These are phyloP conservation scores for Phenacoccus solenopsis DNA, from an alignment of 1,140 invertebrate genomes.

Conservation along the genomic window DNA sequence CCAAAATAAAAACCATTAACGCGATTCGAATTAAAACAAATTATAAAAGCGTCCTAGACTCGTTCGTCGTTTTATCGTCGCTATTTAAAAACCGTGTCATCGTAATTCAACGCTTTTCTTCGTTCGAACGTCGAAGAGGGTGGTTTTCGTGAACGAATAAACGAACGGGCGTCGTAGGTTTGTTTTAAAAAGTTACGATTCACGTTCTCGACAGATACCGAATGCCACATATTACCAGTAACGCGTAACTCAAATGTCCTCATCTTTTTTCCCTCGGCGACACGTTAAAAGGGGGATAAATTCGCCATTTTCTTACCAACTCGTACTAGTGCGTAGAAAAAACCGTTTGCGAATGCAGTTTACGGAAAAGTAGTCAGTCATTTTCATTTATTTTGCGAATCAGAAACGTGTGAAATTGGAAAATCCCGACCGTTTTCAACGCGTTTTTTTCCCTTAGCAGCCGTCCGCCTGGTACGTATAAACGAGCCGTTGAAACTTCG, in stretches of 20 bases:
- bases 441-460: not conserved
- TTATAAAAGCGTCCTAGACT: not conserved
- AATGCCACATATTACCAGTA: conserved; percentile 8
- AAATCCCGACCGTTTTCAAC: conserved; percentile 12
- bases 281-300: conserved; percentile 4
- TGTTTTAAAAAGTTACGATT: conserved; percentile 11
- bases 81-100: not conserved
- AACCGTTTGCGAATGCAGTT: not conserved
- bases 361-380: conserved; percentile 5
- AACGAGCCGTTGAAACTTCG: not conserved
- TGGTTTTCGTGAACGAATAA: not conserved
- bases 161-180: too few species aligned
- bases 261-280: not conserved
- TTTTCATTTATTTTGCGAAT: conserved; percentile 16
- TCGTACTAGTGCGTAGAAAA: too few species aligned
- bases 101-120: conserved; percentile 8
- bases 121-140: not conserved
- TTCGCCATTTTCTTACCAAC: not conserved
- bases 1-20: not conserved
- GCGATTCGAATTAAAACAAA: conserved; percentile 13
- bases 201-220: not conserved
- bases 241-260: not conserved
- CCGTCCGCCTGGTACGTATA: not conserved
- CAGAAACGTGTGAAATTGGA: conserved; percentile 16
- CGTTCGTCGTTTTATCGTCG: not conserved